A percentile compares a stretch with the other conserved stretches of the same genome.
Evolutionary conservation across 2,113 vertebrate species (phyloP).

Genomic region (Sylvilagus bachmani): DNA sequence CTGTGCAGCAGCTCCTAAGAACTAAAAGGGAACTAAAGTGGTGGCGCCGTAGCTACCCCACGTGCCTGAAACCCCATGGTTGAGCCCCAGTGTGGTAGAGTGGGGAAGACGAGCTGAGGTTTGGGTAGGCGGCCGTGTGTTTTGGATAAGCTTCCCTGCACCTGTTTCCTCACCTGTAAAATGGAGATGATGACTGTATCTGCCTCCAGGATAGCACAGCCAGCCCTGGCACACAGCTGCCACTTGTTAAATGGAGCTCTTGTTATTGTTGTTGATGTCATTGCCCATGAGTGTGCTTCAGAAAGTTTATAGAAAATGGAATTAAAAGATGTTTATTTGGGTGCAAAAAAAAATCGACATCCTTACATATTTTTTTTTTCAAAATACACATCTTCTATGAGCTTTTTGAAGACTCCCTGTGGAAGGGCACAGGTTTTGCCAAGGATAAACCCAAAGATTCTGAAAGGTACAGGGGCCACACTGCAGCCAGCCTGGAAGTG

Average conservation of each 20-base stretch:
- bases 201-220: neutral
- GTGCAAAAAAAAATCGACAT: too few relatives aligned
- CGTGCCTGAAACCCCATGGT: neutral
- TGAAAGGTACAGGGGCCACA: accelerated
- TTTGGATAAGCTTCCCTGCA: neutral
- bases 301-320: too few relatives aligned
- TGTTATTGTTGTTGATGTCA: too few relatives aligned
- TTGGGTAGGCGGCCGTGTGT: accelerated
- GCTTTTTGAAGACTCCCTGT: too few relatives aligned
- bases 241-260: neutral
- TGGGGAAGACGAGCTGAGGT: neutral
- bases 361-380: too few relatives aligned
- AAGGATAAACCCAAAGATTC: neutral
- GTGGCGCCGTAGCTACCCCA: accelerated
- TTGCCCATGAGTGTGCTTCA: too few relatives aligned
- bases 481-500: accelerated
- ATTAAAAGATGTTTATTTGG: too few relatives aligned
- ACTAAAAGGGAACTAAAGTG: neutral
- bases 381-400: too few relatives aligned
- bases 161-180: neutral
- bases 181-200: too few relatives aligned
- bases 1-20: neutral
- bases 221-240: neutral
- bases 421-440: neutral
- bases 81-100: accelerated